Percentiles rank a stretch among this genome's conserved stretches.
Conservation (phyloP, 2,797 vertebrate species). For the Oreortyx pictus region DNA sequence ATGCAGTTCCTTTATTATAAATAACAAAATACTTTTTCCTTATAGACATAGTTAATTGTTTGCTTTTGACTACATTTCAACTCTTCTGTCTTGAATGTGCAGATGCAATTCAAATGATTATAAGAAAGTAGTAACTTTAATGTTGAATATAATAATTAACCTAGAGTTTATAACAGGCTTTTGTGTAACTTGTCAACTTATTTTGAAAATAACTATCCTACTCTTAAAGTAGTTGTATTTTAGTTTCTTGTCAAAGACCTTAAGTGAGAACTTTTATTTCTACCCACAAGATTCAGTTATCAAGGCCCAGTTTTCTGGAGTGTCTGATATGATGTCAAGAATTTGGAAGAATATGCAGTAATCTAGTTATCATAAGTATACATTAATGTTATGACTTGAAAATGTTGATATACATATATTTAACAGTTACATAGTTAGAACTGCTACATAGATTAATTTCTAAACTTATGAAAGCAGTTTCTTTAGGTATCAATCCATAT, state of each 20-base stretch:
- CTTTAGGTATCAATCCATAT: not conserved
- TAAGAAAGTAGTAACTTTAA: not conserved
- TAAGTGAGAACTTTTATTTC: not conserved
- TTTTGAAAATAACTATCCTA: not conserved
- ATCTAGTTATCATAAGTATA: not conserved
- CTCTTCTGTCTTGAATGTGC: not conserved
- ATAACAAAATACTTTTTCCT: rapidly evolving
- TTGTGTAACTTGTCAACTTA: not conserved
- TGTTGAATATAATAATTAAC: not conserved
- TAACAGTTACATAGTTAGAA: not conserved
- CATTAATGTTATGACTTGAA: not conserved
- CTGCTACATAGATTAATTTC: not conserved
- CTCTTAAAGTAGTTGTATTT: not conserved
- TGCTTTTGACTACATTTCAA: not conserved
- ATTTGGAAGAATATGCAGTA: not conserved
- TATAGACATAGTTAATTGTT: not conserved
- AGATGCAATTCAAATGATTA: not conserved
- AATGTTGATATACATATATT: not conserved
- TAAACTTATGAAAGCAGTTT: not conserved
- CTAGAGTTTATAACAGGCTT: not conserved
- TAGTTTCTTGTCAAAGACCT: not conserved
- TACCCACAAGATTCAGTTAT: not conserved
- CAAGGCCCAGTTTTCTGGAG: not conserved
- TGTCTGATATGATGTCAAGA: not conserved
- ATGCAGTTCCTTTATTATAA: not conserved